Percentiles rank a stretch among this genome's conserved stretches.
These are phyloP conservation scores for Bubo scandiacus DNA, from an alignment of 2,113 vertebrate species.

Conservation along the genomic window DNA sequence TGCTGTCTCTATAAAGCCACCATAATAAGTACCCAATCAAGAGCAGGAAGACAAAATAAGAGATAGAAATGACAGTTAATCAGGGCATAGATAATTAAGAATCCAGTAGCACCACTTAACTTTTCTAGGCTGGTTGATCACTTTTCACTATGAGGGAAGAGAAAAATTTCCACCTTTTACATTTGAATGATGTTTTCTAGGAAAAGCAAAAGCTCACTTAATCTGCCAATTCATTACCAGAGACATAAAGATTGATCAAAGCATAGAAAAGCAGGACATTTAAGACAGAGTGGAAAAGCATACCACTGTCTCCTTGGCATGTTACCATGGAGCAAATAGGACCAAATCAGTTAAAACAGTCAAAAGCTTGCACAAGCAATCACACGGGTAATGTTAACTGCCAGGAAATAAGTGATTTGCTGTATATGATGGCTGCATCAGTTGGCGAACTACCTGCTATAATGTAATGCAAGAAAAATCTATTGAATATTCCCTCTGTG, in stretches of 20 bases:
- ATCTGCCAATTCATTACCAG: background rate
- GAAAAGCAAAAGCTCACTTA: background rate
- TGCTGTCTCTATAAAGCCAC: background rate
- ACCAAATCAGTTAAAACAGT: background rate
- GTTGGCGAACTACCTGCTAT: background rate
- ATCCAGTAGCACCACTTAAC: background rate
- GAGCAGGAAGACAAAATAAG: background rate
- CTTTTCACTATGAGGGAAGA: background rate
- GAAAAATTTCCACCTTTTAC: background rate
- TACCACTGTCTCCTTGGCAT: background rate
- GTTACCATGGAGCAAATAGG: background rate
- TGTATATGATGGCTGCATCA: background rate
- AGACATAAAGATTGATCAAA: background rate
- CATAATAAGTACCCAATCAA: background rate
- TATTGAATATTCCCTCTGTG: background rate
- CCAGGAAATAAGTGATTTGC: background rate
- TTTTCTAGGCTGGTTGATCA: background rate
- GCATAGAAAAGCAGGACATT: background rate
- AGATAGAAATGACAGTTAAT: background rate
- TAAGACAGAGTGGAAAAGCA: background rate
- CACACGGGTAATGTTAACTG: background rate
- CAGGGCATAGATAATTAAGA: background rate
- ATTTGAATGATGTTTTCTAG: background rate
- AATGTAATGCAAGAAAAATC: background rate
- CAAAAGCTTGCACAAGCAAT: background rate